A percentile compares a stretch with the other conserved stretches of the same genome.
These are phyloP conservation scores for Rhinatrema bivittatum DNA, from an alignment of 2,797 vertebrate genomes.

Conservation along the genomic window DNA sequence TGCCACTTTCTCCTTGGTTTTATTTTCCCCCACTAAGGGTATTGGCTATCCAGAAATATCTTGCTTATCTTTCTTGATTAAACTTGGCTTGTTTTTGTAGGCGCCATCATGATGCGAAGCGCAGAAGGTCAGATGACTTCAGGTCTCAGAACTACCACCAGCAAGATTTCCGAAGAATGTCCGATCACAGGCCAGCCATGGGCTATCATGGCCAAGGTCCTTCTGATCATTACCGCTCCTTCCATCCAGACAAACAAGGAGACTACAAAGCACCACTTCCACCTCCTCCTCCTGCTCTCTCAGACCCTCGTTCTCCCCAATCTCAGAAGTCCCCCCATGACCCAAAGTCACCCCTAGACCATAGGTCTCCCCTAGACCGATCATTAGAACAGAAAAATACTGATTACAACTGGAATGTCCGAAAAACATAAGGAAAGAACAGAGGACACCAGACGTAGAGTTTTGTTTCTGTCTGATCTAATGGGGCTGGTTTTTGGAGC, in stretches of 20 bases:
- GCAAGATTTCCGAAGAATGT: constrained; percentile 87
- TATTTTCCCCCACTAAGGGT: too few relatives aligned
- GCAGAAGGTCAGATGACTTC: constrained; percentile 83
- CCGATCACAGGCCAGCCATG: constrained; percentile 75
- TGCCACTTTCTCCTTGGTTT: too few relatives aligned
- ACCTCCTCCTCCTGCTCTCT: constrained; percentile 51
- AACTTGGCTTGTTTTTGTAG: constrained; percentile 42
- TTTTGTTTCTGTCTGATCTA: constrained; percentile 4
- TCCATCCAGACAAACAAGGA: constrained; percentile 73
- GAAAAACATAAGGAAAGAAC: constrained; percentile 63
- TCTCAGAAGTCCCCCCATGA: constrained; percentile 89
- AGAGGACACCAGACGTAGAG: constrained; percentile 11
- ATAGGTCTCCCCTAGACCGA: constrained; percentile 79
- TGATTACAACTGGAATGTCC: constrained; percentile 86
- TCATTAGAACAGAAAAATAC: constrained; percentile 72
- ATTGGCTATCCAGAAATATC: too few relatives aligned
- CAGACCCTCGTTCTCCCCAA: constrained; percentile 85
- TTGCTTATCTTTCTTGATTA: accelerated
- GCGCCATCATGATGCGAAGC: constrained; percentile 82
- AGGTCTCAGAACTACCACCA: constrained; percentile 75
- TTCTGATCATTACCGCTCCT: constrained; percentile 83
- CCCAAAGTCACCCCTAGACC: constrained; percentile 62
- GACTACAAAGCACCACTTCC: constrained; percentile 74
- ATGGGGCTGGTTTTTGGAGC: constrained; percentile 23
- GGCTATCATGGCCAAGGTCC: constrained; percentile 70